Conservation (phyloP, 2,888 invertebrate species). For the Minunthozetes semirufus region DNA sequence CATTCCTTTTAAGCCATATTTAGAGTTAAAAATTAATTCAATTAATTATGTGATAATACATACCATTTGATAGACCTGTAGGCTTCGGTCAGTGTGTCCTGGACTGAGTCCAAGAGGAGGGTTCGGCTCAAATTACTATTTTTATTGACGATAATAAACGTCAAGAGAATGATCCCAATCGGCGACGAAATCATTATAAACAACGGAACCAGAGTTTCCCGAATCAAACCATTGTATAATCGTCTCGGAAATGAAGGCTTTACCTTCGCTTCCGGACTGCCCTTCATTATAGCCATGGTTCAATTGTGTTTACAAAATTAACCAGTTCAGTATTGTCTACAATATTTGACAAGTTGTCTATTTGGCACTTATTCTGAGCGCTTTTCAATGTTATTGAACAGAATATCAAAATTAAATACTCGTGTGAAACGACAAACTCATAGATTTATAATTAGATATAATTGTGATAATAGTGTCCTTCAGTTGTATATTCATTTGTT, state of each 20-base stretch:
- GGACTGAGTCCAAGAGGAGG: neutral
- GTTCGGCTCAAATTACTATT: conserved; percentile 44
- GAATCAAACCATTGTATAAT: conserved; percentile 29
- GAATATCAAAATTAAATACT: no score
- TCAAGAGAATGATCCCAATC: conserved; percentile 45
- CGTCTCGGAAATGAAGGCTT: neutral
- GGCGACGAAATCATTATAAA: conserved; percentile 45
- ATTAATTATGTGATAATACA: neutral
- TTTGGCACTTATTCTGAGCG: no score
- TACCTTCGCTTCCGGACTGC: neutral
- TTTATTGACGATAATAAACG: conserved; percentile 45
- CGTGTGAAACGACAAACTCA: no score
- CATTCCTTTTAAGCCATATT: conserved; percentile 24
- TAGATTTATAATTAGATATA: no score
- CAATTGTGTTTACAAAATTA: neutral
- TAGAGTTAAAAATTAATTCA: neutral
- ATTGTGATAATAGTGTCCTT: neutral
- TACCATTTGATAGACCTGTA: conserved; percentile 35
- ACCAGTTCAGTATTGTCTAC: neutral
- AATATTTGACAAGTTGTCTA: neutral
- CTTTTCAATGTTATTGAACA: no score
- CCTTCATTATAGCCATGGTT: neutral
- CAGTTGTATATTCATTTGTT: neutral
- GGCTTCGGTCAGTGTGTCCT: conserved; percentile 1
- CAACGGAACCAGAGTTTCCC: conserved; percentile 45